phyloP scores from a whole-genome alignment of 1,140 invertebrate genomes.

The Formica exsecta region DNA sequence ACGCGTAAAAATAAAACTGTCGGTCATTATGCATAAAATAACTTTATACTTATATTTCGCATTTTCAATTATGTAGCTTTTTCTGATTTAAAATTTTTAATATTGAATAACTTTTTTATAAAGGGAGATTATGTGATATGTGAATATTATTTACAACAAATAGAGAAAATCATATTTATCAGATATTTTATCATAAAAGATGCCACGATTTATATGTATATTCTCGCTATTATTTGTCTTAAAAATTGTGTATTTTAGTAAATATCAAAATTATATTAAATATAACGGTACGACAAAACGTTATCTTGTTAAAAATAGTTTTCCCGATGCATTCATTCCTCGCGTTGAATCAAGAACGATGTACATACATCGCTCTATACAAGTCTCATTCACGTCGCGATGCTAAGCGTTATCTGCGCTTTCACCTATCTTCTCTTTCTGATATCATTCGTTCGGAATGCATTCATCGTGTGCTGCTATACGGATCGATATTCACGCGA shows the following conservation, averaged over 20 bases:
- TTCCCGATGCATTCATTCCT: no score
- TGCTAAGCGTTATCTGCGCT: slow-evolving; percentile 78
- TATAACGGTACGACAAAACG: neutral
- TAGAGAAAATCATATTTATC: neutral
- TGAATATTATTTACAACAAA: neutral
- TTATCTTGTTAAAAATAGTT: neutral
- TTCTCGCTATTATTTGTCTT: neutral
- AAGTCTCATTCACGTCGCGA: slow-evolving; percentile 59
- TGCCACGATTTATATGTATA: neutral
- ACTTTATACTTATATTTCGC: neutral
- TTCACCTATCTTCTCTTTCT: slow-evolving; percentile 80
- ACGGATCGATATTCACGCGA: slow-evolving; percentile 45
- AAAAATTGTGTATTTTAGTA: neutral
- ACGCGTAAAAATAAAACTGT: neutral
- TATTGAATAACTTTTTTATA: neutral
- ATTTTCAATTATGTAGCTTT: neutral
- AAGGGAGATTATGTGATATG: neutral
- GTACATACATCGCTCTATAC: slow-evolving; percentile 20
- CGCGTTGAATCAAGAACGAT: slow-evolving; percentile 13
- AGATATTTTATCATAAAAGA: neutral
- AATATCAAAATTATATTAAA: neutral
- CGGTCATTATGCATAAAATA: neutral
- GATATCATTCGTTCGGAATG: slow-evolving; percentile 77
- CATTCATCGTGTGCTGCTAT: slow-evolving; percentile 29
- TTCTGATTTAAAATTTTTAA: neutral